Base-by-base conservation (phyloP, 2,113 vertebrate genomes). In the Pollachius pollachius region DNA sequence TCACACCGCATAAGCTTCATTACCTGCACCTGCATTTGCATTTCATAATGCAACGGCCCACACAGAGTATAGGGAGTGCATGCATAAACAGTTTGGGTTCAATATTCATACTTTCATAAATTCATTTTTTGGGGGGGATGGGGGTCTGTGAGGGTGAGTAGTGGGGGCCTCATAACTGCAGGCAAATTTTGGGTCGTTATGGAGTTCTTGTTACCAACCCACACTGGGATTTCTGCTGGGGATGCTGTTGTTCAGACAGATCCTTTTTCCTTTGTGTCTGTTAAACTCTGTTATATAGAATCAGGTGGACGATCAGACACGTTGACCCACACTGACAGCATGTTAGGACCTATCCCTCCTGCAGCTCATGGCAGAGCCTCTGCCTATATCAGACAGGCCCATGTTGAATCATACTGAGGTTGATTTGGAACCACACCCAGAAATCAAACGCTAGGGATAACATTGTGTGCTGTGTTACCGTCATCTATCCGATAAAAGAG, bases 11-110 rank as follows among this genome's bases (percentile, higher is more conserved):
- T 82, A 83, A 88, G 88, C 80, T 86, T 91, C 86, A 90, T 93
- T 92, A 90, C 80, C 81, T 77, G 76, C 81, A 85, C 84, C 82
- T 56, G 72, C 73, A 91, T 92, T 91, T 92, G 90, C 90, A 89
- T 89, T 88, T 89, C 87, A 84, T 84, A 91, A 81, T 75, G 59
- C 74, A 84, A 73, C 73, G 76, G 78, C 75, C 71, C 80, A 70
- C 80, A 70, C 80, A 61, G 65, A 80, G 77, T 70, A 15, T 78
- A 84, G 80, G 84, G 41, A 74, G 64, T 70, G 82, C 88, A 88
- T 88, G 75, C 87, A 88, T 86, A 86, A 89, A 89, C 80, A 87
- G 70, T 71, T 83, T 81, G 75, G 76, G 70, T 78, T 80, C 61
- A 76, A 73, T 66, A 72, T 82, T 86, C 67, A 60, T 65, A 59